phyloP scores from a whole-genome alignment of 2,888 invertebrate species.

The Bibio marci region DNA sequence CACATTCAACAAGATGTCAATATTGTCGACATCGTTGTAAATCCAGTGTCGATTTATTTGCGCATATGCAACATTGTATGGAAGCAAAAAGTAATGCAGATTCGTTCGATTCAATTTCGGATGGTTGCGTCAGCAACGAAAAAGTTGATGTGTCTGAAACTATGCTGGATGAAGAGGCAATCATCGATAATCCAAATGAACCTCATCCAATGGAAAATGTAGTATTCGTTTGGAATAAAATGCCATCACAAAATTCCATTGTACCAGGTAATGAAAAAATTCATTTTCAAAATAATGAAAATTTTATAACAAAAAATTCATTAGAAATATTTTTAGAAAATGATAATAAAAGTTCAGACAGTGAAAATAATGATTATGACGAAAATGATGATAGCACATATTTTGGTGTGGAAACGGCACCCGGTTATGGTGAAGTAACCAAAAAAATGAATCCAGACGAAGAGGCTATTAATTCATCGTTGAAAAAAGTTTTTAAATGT shows the following conservation, averaged over 20 bases:
- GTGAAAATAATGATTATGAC: conserved; percentile 5
- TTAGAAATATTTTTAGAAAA: too few species aligned
- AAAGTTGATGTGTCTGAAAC: conserved; percentile 35
- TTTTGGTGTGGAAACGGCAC: conserved; percentile 32
- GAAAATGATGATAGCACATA: conserved; percentile 26
- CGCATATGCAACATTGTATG: conserved; percentile 56
- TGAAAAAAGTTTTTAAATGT: conserved; percentile 76
- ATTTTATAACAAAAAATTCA: conserved; percentile 9
- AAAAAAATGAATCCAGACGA: conserved; percentile 43
- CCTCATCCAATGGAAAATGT: conserved; percentile 62
- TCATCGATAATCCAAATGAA: conserved; percentile 10
- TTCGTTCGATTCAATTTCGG: conserved; percentile 22
- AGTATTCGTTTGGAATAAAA: conserved; percentile 67
- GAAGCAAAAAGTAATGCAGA: conserved; percentile 32
- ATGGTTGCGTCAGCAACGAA: conserved; percentile 3
- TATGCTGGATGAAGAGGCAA: conserved; percentile 12
- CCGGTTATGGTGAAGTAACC: conserved; percentile 33
- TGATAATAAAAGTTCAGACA: background rate
- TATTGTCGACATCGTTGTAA: conserved; percentile 76
- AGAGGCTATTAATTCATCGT: conserved; percentile 43
- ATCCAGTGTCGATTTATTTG: conserved; percentile 58
- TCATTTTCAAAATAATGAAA: conserved; percentile 32
- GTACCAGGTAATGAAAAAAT: conserved; percentile 21
- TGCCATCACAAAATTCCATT: conserved; percentile 22
- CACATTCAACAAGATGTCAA: conserved; percentile 63